Evolutionary conservation across 2,888 invertebrate species (phyloP).

Genomic region (Poecilus cupreus): DNA sequence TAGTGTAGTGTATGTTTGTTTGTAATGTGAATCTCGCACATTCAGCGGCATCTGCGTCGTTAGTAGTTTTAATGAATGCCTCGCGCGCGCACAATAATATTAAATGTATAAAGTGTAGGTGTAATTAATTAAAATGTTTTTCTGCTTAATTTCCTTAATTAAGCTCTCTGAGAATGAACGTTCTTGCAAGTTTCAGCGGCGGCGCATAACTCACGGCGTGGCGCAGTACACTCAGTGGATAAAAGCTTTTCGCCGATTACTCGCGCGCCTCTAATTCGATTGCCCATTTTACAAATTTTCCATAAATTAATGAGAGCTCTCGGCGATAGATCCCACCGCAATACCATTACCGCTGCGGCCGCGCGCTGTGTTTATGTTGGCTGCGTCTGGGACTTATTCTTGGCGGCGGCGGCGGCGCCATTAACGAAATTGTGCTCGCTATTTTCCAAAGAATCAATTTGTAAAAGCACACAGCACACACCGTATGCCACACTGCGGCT

Average conservation of each 20-base stretch:
- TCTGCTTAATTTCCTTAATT: constrained; percentile 59
- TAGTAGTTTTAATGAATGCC: constrained; percentile 58
- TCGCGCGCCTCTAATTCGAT: constrained; percentile 55
- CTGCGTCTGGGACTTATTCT: constrained; percentile 50
- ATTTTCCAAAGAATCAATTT: constrained; percentile 66
- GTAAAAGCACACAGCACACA: constrained; percentile 64
- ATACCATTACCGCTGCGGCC: constrained; percentile 46
- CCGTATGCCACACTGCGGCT: constrained; percentile 53
- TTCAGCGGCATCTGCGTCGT: constrained; percentile 40
- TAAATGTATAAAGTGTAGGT: constrained; percentile 59
- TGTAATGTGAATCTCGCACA: neutral
- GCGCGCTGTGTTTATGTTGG: constrained; percentile 35
- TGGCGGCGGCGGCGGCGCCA: constrained; percentile 58
- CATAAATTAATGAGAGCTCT: constrained; percentile 59
- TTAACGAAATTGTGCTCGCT: constrained; percentile 64
- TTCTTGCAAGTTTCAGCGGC: constrained; percentile 46
- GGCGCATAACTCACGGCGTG: constrained; percentile 30
- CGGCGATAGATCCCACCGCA: constrained; percentile 25
- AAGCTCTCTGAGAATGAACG: constrained; percentile 54
- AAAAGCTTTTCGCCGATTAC: constrained; percentile 57
- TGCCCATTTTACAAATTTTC: constrained; percentile 59
- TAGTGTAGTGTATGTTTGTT: neutral
- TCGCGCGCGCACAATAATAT: constrained; percentile 52
- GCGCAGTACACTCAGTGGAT: constrained; percentile 21
- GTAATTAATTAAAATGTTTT: constrained; percentile 59